Base-by-base conservation (phyloP, 2,888 invertebrate species). In the Pyrrhosoma nymphula region DNA sequence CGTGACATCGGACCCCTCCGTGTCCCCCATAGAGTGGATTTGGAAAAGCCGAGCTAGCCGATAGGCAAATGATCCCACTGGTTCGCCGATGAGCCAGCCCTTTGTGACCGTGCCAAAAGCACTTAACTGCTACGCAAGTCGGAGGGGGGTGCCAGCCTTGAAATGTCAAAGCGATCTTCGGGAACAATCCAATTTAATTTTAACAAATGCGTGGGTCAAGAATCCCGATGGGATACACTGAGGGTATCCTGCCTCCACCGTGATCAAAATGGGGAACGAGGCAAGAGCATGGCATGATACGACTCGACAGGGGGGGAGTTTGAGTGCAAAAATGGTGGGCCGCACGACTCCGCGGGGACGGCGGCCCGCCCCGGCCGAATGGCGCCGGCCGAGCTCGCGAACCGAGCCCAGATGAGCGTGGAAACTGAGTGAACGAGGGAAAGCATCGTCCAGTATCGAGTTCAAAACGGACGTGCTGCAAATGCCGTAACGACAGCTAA, bases 401-500 rank as follows among this genome's bases (percentile, higher is more conserved):
- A 82, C 2, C 14, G n/a, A 30, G 35, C 35, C 82, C 14, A 82
- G 23, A 16, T 6, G 30, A 35, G 8, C 26, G 26, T 16, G 35
- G 30, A 30, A 3, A 75, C n/a, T 8, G 60, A 20, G 20, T 60
- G 60, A 14, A 60, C 6, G 60, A 14, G 12, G 1, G 16, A 16
- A 14, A 60, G 60, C 82, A 82, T 35, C 35, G 82, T 35, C 35
- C 82, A 10, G 35, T 82, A 82, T 82, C 82, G 82, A 82, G 82
- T 35, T 82, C 82, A 35, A 18, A n/a, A 69, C 26, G 82, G 82
- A 35, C 82, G 82, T 35, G 82, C 82, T 35, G 4, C 16, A 82
- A 82, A 82, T 35, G 82, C n/a, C n/a, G 30, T 75, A 75, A 75
- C 75, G 75, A 75, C 75, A 12, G 75, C n/a, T n/a, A 75, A 75